A percentile compares a stretch with the other conserved stretches of the same genome.
Conservation (phyloP, 2,797 vertebrate species). For the Xiphorhynchus erythropygius region DNA sequence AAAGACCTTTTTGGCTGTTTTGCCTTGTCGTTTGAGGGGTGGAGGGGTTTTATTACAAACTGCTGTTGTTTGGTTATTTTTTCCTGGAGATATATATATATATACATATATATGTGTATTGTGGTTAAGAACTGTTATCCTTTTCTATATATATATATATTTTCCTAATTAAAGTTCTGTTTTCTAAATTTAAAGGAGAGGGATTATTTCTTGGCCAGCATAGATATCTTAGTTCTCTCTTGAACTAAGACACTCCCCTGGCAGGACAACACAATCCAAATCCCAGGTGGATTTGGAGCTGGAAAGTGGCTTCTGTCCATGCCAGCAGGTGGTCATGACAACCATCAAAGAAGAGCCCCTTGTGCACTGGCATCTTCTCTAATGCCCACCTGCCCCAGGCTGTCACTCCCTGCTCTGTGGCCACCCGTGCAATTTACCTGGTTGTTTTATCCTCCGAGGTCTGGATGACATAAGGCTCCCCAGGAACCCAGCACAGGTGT, state of each 20-base stretch:
- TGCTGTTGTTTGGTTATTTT: too few species aligned
- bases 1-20: too few species aligned
- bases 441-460: slow-evolving; percentile 94
- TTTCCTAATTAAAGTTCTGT: too few species aligned
- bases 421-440: slow-evolving; percentile 74
- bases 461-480: slow-evolving; percentile 81
- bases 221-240: too few species aligned
- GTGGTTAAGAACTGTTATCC: too few species aligned
- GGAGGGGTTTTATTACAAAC: too few species aligned
- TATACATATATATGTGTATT: too few species aligned
- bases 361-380: not conserved
- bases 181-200: too few species aligned
- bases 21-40: too few species aligned
- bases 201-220: too few species aligned
- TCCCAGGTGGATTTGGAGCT: not conserved
- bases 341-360: not conserved
- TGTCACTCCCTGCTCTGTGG: not conserved
- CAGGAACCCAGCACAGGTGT: slow-evolving; percentile 94
- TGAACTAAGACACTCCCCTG: not conserved
- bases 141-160: too few species aligned
- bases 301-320: not conserved
- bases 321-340: not conserved
- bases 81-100: too few species aligned
- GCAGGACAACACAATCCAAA: not conserved
- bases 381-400: not conserved